Evolutionary conservation across 2,888 invertebrate genomes (phyloP).

Genomic region (Malacosoma neustria): DNA sequence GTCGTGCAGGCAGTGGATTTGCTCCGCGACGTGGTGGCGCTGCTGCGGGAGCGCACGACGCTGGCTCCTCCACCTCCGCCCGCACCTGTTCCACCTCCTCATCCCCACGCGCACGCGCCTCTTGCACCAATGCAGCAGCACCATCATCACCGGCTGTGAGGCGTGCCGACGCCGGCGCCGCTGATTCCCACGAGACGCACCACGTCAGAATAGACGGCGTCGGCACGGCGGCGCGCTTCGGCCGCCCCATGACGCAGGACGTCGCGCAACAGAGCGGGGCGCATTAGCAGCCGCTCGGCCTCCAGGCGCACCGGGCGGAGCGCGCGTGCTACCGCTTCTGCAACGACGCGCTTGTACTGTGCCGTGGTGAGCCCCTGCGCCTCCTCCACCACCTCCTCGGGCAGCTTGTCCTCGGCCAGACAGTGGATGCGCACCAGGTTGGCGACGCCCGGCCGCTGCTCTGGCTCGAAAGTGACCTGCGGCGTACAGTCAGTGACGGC

Average conservation of each 20-base stretch:
- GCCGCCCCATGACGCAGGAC: conserved; percentile 66
- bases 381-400: conserved; percentile 81
- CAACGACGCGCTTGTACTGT: conserved; percentile 68
- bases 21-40: conserved; percentile 49
- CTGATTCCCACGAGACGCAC: conserved; percentile 75
- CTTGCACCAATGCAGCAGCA: conserved; percentile 9
- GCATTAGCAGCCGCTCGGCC: conserved; percentile 56
- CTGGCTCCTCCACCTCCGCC: conserved; percentile 22
- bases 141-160: conserved; percentile 15
- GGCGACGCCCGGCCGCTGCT: conserved; percentile 87
- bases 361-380: conserved; percentile 82
- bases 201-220: conserved; percentile 77
- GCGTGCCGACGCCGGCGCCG: too few relatives aligned
- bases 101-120: neutral
- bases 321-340: conserved; percentile 24
- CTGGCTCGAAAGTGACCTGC: conserved; percentile 86
- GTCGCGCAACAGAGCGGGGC: conserved; percentile 63
- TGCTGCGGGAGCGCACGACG: conserved; percentile 59
- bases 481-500: conserved; percentile 93
- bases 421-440: conserved; percentile 91
- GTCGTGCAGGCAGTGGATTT: conserved; percentile 79
- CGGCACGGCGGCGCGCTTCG: conserved; percentile 77
- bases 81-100: conserved; percentile 28
- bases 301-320: conserved; percentile 23
- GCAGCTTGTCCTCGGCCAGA: conserved; percentile 51